Conservation (phyloP, 1,140 invertebrate species). For the Pseudomyrmex concolor region DNA sequence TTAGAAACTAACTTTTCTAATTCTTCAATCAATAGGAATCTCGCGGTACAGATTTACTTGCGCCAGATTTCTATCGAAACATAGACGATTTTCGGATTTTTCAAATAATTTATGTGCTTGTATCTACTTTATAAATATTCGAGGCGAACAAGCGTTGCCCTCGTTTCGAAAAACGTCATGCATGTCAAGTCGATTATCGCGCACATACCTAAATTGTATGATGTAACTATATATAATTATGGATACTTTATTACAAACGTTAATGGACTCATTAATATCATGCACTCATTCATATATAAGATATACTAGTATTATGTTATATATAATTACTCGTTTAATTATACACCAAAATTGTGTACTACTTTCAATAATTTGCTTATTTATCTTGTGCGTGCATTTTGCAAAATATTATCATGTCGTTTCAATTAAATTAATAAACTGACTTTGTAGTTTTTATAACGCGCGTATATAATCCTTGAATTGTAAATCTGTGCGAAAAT, state of each 20-base stretch:
- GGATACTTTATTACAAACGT: conserved; percentile 29
- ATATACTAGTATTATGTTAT: conserved; percentile 16
- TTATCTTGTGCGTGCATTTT: neutral
- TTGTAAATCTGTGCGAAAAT: no score
- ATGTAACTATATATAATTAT: conserved; percentile 35
- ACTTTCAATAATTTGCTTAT: conserved; percentile 30
- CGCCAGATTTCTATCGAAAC: neutral
- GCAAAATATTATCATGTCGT: conserved; percentile 18
- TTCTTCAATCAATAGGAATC: neutral
- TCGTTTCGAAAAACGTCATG: neutral
- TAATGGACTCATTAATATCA: conserved; percentile 32
- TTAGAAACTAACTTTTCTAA: neutral
- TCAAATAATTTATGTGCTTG: neutral
- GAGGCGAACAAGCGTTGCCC: neutral
- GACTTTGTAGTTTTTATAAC: neutral
- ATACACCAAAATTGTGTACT: conserved; percentile 1
- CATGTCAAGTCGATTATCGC: neutral
- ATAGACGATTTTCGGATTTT: neutral
- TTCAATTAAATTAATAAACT: conserved; percentile 14
- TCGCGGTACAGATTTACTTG: neutral
- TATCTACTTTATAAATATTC: neutral
- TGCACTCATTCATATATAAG: neutral
- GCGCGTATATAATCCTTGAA: no score
- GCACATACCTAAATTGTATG: conserved; percentile 21
- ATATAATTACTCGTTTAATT: conserved; percentile 23